Conservation (phyloP, 2,888 invertebrate genomes). For the Dryobotodes eremita region DNA sequence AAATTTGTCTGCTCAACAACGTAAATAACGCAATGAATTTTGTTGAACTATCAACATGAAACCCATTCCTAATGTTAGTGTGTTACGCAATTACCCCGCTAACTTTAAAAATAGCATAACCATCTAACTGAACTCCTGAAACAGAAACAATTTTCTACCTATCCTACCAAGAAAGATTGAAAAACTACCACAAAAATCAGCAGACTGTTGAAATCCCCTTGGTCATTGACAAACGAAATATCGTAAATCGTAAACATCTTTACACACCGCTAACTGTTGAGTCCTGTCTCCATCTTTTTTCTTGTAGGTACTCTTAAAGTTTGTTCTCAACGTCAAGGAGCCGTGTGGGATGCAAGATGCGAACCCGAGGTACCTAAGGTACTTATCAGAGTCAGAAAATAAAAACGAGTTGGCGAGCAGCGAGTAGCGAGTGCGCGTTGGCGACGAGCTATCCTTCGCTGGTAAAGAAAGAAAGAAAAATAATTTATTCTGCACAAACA, state of each 20-base stretch:
- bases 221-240: slow-evolving; percentile 19
- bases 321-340: slow-evolving; percentile 42
- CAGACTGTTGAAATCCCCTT: neutral
- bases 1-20: too few relatives aligned
- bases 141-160: neutral
- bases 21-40: too few relatives aligned
- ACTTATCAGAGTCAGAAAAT: neutral
- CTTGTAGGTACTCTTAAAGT: slow-evolving; percentile 26
- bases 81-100: too few relatives aligned
- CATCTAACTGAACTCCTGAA: neutral
- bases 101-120: neutral
- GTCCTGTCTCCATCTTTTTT: slow-evolving; percentile 67
- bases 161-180: neutral
- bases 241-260: slow-evolving; percentile 69
- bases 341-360: slow-evolving; percentile 60
- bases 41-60: too few relatives aligned
- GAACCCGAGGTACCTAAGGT: slow-evolving; percentile 73
- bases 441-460: too few relatives aligned
- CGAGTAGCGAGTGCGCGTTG: neutral
- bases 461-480: too few relatives aligned
- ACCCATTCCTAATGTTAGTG: too few relatives aligned
- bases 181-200: neutral
- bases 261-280: slow-evolving; percentile 62
- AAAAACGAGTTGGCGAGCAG: neutral
- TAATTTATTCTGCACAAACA: too few relatives aligned